phyloP scores from a whole-genome alignment of 1,140 invertebrate species.

The Pararge aegeria region DNA sequence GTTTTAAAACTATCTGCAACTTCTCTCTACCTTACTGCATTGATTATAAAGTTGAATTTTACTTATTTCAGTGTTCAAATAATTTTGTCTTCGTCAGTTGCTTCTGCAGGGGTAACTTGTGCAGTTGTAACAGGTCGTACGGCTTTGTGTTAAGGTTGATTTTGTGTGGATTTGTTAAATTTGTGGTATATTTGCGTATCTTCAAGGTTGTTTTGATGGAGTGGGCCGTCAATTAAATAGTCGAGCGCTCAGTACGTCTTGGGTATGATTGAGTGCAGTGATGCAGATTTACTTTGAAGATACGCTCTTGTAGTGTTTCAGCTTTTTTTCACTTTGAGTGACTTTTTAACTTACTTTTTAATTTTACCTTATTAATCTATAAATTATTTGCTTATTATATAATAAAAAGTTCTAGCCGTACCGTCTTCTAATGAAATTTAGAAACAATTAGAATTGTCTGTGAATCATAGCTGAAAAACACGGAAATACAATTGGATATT shows the following conservation, averaged over 20 bases:
- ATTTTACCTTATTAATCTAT: not conserved
- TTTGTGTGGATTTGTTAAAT: slow-evolving; percentile 24
- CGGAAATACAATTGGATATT: no score
- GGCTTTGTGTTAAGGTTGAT: slow-evolving; percentile 24
- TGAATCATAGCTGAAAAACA: no score
- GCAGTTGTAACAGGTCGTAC: slow-evolving; percentile 17
- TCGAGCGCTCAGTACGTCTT: slow-evolving; percentile 59
- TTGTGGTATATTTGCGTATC: slow-evolving; percentile 26
- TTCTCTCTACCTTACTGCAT: slow-evolving; percentile 7
- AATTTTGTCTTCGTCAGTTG: slow-evolving; percentile 15
- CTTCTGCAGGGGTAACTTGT: slow-evolving; percentile 13
- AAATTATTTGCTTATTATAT: no score
- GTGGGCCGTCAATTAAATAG: slow-evolving; percentile 72
- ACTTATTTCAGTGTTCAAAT: not conserved
- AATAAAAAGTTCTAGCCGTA: no score
- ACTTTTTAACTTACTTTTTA: slow-evolving; percentile 13
- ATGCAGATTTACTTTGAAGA: slow-evolving; percentile 65
- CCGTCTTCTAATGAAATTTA: no score
- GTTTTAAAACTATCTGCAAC: slow-evolving; percentile 22
- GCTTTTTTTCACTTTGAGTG: slow-evolving; percentile 25
- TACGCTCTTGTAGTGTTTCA: slow-evolving; percentile 31
- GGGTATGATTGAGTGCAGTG: slow-evolving; percentile 70
- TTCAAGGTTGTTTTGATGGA: slow-evolving; percentile 72
- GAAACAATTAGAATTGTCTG: no score
- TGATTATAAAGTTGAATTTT: slow-evolving; percentile 14